A percentile compares a stretch with the other conserved stretches of the same genome.
Evolutionary conservation across 1,140 invertebrate genomes (phyloP).

Genomic region (Sycophaga agraensis): DNA sequence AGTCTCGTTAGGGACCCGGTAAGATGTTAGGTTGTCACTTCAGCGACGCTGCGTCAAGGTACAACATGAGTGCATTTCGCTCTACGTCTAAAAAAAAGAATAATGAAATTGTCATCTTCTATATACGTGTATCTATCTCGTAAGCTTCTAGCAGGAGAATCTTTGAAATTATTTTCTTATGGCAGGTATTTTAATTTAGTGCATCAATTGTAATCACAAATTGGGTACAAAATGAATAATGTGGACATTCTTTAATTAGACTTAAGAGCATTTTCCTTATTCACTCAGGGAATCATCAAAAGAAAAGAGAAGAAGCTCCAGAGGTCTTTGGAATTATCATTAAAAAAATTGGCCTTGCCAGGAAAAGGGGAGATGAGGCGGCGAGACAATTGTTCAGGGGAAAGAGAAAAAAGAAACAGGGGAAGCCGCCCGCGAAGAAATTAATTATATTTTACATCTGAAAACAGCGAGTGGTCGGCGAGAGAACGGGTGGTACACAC

Average conservation of each 20-base stretch:
- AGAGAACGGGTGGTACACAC: neutral
- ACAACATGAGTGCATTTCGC: no score
- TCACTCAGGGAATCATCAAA: slow-evolving; percentile 19
- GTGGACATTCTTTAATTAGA: neutral
- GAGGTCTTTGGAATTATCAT: slow-evolving; percentile 22
- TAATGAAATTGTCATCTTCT: no score
- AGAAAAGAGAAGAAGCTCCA: no score
- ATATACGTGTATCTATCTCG: no score
- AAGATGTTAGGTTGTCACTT: no score
- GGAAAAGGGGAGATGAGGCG: neutral
- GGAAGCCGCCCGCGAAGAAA: slow-evolving; percentile 13
- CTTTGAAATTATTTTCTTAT: no score
- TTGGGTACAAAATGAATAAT: neutral
- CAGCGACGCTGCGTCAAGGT: no score
- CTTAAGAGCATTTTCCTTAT: neutral
- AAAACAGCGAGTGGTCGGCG: slow-evolving; percentile 9
- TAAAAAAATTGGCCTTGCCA: slow-evolving; percentile 11
- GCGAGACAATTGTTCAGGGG: slow-evolving; percentile 16
- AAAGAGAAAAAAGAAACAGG: no score
- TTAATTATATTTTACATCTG: slow-evolving; percentile 29
- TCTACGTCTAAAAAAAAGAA: no score
- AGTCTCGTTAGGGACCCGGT: no score
- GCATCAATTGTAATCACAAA: neutral
- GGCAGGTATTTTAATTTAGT: no score
- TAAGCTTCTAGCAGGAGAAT: no score